Evolutionary conservation across 2,888 invertebrate species (phyloP), one percentile per base, ranked within the genome.

Genomic region (Limenitis camilla): DNA sequence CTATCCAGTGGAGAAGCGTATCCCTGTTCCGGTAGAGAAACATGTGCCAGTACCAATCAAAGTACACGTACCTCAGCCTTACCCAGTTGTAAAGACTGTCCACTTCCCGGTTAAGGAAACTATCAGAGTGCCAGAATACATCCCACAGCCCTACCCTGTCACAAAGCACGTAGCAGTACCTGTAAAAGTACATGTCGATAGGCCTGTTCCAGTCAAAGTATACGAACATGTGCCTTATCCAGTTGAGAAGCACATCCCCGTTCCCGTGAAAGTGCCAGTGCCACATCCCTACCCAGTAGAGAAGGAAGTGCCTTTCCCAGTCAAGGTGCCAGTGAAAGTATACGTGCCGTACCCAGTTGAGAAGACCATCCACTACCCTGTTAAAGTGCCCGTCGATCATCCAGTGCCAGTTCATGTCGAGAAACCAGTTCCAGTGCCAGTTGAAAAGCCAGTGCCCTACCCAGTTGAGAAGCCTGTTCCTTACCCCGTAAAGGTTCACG

Each of bases 281-380:
- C 92, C 93, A 28, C 90, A 91, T 60, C 94, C 94, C 4, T 92
- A 91, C 74, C 92, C 92, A 29, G 93, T 94, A 0, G 92, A 92
- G 66, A 93, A 93, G 74, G 88, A 91, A 66, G 82, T 92, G 33
- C 92, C 88, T 8, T 88, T 89, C 64, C 90, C 91, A 33, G 89
- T 91, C 9, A 92, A 92, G 72, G 88, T 93, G 5, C 90, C 92
- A 53, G 93, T 93, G 52, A 92, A 92, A 66, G 90, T 93, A 41
- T 89, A 91, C 48, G 92, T 92, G 56, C 94, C 93, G 9, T 93
- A 90, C 78, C 92, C 93, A 43, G 94, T 94, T 19, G 92, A 92
- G 68, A 93, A 93, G 69, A 88, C 90, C 56, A 82, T 94, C 41
- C 93, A 91, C 59, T 91, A 91, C 66, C 91, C 93, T 55, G 93